A percentile compares a stretch with the other conserved stretches of the same genome.
Conservation (phyloP, 1,140 invertebrate genomes). For the Armadillidium nasatum region DNA sequence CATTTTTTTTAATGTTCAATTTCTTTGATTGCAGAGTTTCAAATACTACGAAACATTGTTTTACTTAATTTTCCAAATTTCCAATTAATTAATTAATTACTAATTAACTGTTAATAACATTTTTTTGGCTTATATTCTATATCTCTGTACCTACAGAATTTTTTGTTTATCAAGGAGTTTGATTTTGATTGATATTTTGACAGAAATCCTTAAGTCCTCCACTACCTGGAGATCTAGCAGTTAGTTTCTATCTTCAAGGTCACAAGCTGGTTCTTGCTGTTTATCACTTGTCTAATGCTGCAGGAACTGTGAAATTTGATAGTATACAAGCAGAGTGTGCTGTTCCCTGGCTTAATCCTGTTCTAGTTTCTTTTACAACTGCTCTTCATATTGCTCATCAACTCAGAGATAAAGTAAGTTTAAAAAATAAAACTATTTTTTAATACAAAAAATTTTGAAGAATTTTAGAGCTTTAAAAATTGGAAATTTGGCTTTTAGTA, state of each 20-base stretch:
- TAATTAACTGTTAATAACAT: too few species aligned
- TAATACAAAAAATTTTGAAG: too few species aligned
- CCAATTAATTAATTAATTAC: too few species aligned
- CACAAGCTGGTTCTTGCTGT: constrained; percentile 91
- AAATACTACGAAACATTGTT: too few species aligned
- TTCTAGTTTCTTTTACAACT: constrained; percentile 84
- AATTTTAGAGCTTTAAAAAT: too few species aligned
- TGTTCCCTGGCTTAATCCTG: constrained; percentile 93
- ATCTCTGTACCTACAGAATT: not conserved
- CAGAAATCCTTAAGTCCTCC: constrained; percentile 88
- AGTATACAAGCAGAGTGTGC: constrained; percentile 85
- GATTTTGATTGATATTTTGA: constrained; percentile 46
- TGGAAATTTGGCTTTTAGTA: too few species aligned
- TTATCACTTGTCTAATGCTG: constrained; percentile 81
- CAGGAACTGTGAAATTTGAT: constrained; percentile 82
- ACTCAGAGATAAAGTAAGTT: constrained; percentile 86
- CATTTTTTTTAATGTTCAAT: too few species aligned
- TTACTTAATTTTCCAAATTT: too few species aligned
- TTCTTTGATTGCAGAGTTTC: too few species aligned
- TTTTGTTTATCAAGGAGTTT: not conserved
- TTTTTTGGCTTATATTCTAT: too few species aligned
- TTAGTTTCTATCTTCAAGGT: constrained; percentile 95
- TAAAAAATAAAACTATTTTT: too few species aligned
- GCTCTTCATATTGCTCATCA: constrained; percentile 90
- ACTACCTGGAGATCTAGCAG: constrained; percentile 84